Percentiles rank a stretch among this genome's conserved stretches.
phyloP scores from a whole-genome alignment of 2,888 invertebrate genomes.

The Imbricaverruca yamaguchii region DNA sequence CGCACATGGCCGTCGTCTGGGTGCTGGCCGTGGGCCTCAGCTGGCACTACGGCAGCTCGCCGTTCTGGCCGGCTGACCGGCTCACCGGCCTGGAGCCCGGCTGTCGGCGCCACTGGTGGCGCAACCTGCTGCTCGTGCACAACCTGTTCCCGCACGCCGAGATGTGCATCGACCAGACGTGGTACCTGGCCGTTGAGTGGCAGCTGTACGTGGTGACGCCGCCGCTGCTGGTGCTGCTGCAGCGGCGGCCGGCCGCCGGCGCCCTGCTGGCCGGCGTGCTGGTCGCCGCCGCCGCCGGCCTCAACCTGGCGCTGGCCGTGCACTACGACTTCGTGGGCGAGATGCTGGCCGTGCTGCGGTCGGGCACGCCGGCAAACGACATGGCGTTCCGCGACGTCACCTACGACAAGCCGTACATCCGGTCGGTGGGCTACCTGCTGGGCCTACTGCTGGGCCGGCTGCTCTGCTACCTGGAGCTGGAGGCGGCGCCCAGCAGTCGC shows the following conservation, averaged over 20 bases:
- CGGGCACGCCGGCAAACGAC: slow-evolving; percentile 5
- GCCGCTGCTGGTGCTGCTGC: background rate
- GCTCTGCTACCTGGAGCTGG: background rate
- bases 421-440: slow-evolving; percentile 15
- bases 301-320: slow-evolving; percentile 1
- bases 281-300: background rate
- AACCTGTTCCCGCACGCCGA: slow-evolving; percentile 23
- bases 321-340: slow-evolving; percentile 18
- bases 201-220: slow-evolving; percentile 6
- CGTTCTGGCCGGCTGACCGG: slow-evolving; percentile 13
- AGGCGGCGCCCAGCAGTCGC: background rate
- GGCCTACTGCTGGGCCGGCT: slow-evolving; percentile 3
- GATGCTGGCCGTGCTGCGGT: slow-evolving; percentile 9
- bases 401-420: slow-evolving; percentile 21
- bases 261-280: background rate
- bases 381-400: slow-evolving; percentile 15
- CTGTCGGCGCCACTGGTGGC: slow-evolving; percentile 16
- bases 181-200: slow-evolving; percentile 22
- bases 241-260: background rate
- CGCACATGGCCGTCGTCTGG: slow-evolving; percentile 20
- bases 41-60: slow-evolving; percentile 11
- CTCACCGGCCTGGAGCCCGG: slow-evolving; percentile 13
- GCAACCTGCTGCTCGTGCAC: slow-evolving; percentile 18
- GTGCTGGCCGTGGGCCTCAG: slow-evolving; percentile 16
- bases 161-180: slow-evolving; percentile 22